A percentile compares a stretch with the other conserved stretches of the same genome.
Evolutionary conservation across 2,888 invertebrate genomes (phyloP).

Genomic region (Lasioglossum calceatum): DNA sequence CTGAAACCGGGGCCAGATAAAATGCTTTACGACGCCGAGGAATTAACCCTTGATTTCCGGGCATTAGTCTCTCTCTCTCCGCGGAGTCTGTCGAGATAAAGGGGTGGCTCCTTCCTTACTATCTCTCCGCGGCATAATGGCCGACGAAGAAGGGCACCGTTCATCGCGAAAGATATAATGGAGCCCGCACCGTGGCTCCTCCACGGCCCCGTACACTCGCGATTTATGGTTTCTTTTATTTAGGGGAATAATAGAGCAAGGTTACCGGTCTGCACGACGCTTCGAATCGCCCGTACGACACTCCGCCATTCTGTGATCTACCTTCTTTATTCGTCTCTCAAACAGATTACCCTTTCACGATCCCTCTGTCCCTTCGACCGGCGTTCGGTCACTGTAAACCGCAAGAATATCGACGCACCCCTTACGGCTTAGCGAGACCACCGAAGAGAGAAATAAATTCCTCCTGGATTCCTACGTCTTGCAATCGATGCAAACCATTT

Average conservation of each 20-base stretch:
- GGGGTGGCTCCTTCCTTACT: constrained; percentile 80
- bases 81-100: constrained; percentile 81
- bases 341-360: background rate
- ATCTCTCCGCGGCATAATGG: constrained; percentile 81
- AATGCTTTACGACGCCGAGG: constrained; percentile 80
- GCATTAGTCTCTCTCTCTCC: constrained; percentile 82
- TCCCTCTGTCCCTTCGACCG: background rate
- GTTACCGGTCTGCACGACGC: constrained; percentile 58
- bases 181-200: constrained; percentile 67
- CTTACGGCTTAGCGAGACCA: too few species aligned
- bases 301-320: background rate
- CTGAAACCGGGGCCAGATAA: constrained; percentile 76
- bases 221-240: constrained; percentile 82
- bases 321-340: background rate
- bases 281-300: constrained; percentile 11
- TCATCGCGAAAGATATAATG: constrained; percentile 79
- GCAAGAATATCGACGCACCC: too few species aligned
- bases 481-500: too few species aligned
- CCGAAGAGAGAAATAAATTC: too few species aligned
- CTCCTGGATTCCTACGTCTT: too few species aligned
- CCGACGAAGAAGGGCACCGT: constrained; percentile 80
- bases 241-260: constrained; percentile 75
- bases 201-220: constrained; percentile 68
- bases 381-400: background rate
- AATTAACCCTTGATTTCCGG: constrained; percentile 84